These are phyloP conservation scores for Hydroisotoma schaefferi DNA, from an alignment of 2,888 invertebrate species.

Conservation along the genomic window DNA sequence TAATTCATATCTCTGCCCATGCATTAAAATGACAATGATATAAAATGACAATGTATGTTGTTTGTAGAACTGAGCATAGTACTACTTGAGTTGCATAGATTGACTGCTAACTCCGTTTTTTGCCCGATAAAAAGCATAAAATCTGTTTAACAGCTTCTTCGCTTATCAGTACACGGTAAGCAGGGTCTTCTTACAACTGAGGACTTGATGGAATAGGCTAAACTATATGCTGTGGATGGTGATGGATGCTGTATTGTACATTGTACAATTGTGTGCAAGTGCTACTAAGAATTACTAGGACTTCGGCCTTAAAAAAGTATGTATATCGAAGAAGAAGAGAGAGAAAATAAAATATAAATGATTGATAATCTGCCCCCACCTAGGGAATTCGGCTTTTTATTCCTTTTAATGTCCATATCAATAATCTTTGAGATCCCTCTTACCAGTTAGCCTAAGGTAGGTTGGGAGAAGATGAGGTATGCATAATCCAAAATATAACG, in stretches of 20 bases:
- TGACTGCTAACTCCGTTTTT: no score
- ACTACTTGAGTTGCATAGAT: no score
- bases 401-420: conserved; percentile 28
- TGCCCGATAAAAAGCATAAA: no score
- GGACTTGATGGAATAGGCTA: not conserved
- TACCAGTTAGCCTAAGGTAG: conserved; percentile 12
- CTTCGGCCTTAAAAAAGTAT: not conserved
- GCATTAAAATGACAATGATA: no score
- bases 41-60: no score
- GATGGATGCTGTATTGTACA: not conserved
- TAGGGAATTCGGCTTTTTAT: conserved; percentile 23
- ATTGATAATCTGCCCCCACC: conserved; percentile 33
- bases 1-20: no score
- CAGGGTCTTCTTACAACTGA: not conserved
- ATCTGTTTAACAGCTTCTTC: no score
- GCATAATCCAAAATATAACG: no score
- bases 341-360: conserved; percentile 31
- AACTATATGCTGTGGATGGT: not conserved
- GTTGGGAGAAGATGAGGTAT: no score
- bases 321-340: not conserved
- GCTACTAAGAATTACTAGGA: not conserved
- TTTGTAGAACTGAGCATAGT: no score
- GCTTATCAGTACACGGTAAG: no score
- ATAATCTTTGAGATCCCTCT: conserved; percentile 28
- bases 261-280: not conserved